Conservation (phyloP, 2,888 invertebrate species). For the Eupithecia exiguata region DNA sequence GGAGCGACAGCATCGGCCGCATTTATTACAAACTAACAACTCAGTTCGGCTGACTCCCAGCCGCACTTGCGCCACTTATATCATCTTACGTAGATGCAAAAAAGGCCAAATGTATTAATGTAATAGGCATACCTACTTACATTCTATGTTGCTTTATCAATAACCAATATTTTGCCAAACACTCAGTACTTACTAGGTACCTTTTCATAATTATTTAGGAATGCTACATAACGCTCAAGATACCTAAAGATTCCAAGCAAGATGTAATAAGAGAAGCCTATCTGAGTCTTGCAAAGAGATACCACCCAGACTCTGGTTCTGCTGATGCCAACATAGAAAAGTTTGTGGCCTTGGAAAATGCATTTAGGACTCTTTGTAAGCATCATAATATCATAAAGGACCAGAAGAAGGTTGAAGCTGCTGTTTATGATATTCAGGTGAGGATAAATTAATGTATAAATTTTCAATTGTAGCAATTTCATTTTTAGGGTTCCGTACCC, state of each 20-base stretch:
- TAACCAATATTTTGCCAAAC: neutral
- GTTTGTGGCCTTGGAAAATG: constrained; percentile 90
- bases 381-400: constrained; percentile 79
- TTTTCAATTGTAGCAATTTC: no score
- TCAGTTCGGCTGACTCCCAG: no score
- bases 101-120: no score
- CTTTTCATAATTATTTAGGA: constrained; percentile 74
- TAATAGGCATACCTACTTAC: no score
- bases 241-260: constrained; percentile 87
- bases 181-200: neutral
- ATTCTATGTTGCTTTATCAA: no score
- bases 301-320: constrained; percentile 92
- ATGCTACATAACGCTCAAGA: constrained; percentile 86
- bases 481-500: no score
- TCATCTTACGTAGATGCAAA: no score
- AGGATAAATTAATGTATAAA: no score
- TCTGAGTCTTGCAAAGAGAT: constrained; percentile 89
- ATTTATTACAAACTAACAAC: no score
- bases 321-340: constrained; percentile 88
- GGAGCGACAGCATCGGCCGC: no score
- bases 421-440: constrained; percentile 86
- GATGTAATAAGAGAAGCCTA: constrained; percentile 89
- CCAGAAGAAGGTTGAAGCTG: constrained; percentile 80
- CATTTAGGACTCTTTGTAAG: constrained; percentile 88
- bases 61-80: no score